Conservation (phyloP, 2,113 vertebrate genomes). For the Mobula birostris region DNA sequence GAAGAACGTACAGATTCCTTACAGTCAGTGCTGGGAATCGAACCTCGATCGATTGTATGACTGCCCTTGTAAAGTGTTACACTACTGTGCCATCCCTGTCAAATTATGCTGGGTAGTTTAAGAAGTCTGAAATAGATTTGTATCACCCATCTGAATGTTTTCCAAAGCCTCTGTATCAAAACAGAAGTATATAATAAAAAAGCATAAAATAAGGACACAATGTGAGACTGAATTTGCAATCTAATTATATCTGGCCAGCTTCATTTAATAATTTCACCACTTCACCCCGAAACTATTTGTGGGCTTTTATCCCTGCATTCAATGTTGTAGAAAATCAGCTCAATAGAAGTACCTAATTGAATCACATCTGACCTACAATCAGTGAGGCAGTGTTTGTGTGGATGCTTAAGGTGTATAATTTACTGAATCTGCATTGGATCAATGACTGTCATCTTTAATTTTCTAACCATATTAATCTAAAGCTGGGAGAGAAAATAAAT, state of each 20-base stretch:
- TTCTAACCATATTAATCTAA: constrained; percentile 2
- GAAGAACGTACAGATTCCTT: too few relatives aligned
- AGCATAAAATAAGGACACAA: neutral
- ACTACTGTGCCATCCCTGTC: neutral
- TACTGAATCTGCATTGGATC: neutral
- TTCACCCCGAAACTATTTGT: neutral
- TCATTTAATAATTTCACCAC: neutral
- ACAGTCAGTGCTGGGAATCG: too few relatives aligned
- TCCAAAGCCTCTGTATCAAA: neutral
- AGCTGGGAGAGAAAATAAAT: neutral
- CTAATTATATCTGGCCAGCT: neutral
- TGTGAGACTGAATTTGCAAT: too few relatives aligned
- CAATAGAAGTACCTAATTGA: neutral
- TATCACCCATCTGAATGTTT: neutral
- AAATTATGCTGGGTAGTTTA: neutral
- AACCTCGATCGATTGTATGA: too few relatives aligned
- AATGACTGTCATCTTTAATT: constrained; percentile 32
- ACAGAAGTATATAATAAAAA: neutral
- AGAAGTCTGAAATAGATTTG: neutral
- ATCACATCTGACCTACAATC: constrained; percentile 21
- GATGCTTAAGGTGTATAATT: neutral
- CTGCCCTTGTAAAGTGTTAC: too few relatives aligned
- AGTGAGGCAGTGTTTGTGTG: neutral
- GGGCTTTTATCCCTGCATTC: neutral
- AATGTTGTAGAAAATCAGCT: neutral